Base-by-base conservation (phyloP, 2,113 vertebrate genomes). In the Phaethon lepturus region DNA sequence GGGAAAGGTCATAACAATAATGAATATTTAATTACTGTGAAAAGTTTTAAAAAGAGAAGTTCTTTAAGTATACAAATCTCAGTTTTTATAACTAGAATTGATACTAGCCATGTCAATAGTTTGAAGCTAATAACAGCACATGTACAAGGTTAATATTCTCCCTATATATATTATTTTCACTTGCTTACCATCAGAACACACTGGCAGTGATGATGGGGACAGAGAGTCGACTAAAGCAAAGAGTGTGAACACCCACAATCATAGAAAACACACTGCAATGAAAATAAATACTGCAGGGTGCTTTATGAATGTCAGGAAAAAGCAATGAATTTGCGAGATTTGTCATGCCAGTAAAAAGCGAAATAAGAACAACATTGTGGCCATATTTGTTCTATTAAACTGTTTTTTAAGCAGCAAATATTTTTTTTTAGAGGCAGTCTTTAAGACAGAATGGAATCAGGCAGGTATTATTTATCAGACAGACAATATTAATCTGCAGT, bases 381-480 rank as follows among this genome's bases (percentile, higher is more conserved):
- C 71, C 31, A 63, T 42, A 49, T 85, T 90, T 93, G 44, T 88
- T 90, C 50, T 66, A 3, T 28, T 38, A 38, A 44, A 72, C 44
- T 75, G 33, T 3, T 45, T 82, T 71, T 92, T 29, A 80, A 74
- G 63, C 17, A 84, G 40, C 88, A 88, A 82, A 80, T 1, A 56
- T 47, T 64, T 18, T 52, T 76, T 38, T 91, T 93, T 38, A 89
- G 81, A 58, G 67, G 9, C 44, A 50, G 76, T 82, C 50, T 92
- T 93, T 49, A 94, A 95, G 92, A 85, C 53, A 72, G 62, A 88
- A 52, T 15, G 31, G 20, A 88, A 93, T 53, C 79, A 50, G 88
- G 74, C 25, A 92, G 94, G 92, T 73, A 86, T 88, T 75, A 94
- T 96, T 90, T 92, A 89, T 86, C 53, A 81, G 88, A 42, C 29